Percentiles rank a stretch among this genome's conserved stretches.
Conservation (phyloP, 2,113 vertebrate species). For the Crotalus viridis region DNA sequence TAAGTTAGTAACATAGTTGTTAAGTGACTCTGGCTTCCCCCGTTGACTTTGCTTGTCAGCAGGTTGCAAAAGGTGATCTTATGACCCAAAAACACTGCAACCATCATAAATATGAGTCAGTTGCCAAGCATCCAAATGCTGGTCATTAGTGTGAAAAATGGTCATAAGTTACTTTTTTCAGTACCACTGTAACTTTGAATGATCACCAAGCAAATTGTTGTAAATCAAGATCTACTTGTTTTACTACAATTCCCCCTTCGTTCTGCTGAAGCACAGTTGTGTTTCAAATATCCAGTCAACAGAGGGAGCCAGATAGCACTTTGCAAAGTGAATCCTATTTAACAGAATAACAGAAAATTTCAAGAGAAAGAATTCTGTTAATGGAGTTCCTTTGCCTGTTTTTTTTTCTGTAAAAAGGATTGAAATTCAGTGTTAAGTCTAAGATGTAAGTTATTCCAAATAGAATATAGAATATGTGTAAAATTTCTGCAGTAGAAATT, state of each 20-base stretch:
- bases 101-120: not conserved
- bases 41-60: too few species aligned
- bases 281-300: slow-evolving; percentile 14
- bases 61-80: too few species aligned
- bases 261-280: not conserved
- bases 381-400: not conserved
- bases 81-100: not conserved
- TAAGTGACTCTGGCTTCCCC: not conserved
- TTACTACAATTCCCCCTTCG: too few species aligned
- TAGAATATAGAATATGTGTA: not conserved
- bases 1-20: not conserved
- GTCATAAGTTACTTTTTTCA: too few species aligned
- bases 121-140: not conserved
- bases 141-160: too few species aligned
- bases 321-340: not conserved
- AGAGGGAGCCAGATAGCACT: slow-evolving; percentile 52
- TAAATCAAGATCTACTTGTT: too few species aligned
- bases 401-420: not conserved
- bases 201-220: too few species aligned
- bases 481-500: too few species aligned
- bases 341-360: not conserved
- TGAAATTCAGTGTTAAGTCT: not conserved
- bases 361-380: not conserved
- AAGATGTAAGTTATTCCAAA: not conserved
- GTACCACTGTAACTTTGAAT: too few species aligned